Evolutionary conservation across 2,797 vertebrate genomes (phyloP), one percentile per base, ranked within the genome.

Genomic region (Gymnothorax reevesii): DNA sequence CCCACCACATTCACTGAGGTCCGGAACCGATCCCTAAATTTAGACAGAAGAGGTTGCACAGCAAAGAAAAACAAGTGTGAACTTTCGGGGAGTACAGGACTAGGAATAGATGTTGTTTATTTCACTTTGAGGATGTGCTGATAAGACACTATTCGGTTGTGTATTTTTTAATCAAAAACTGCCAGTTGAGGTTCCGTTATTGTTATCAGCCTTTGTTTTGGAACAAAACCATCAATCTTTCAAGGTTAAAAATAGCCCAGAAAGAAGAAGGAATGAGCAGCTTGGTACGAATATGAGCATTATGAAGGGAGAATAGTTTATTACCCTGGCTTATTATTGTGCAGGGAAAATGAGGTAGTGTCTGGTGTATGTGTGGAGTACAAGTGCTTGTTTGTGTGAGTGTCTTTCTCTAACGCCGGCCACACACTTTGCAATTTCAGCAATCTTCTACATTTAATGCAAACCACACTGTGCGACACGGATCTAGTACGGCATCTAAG

Each of bases 1-100:
- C 99, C 98, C 88, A 99, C 98, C 54, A 99, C 99, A 77, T 99
- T 99, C 91, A 99, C 98, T 0, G 99, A 99, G 1, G 99, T 99
- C 92, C 99, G 97, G 97, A 99, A 99, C 88, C 99, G 97, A 93
- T 99, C 99, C 94, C 99, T 99, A 87, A 7, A 25, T n/a, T 84
- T 86, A 33, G 57, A 1, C 20, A 9, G 20, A 9, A 82, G 13
- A 82, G 13, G 79, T 27, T 7, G 5, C 71, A 17, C 27, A 3
- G 42, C 17, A 82, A 20, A 54, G 12, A 57, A 55, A 82, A 7
- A 69, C 10, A 7, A n/a, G 13, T 55, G 20, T 12, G 22, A 22
- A 52, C 52, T 7, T 82, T 9, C 13, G 54, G 49, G 7, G 20
- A 80, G 52, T 20, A 80, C 13, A 82, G 54, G n/a, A 8, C 49